Base-by-base conservation (phyloP, 2,113 vertebrate species). In the Tachuris rubrigastra region DNA sequence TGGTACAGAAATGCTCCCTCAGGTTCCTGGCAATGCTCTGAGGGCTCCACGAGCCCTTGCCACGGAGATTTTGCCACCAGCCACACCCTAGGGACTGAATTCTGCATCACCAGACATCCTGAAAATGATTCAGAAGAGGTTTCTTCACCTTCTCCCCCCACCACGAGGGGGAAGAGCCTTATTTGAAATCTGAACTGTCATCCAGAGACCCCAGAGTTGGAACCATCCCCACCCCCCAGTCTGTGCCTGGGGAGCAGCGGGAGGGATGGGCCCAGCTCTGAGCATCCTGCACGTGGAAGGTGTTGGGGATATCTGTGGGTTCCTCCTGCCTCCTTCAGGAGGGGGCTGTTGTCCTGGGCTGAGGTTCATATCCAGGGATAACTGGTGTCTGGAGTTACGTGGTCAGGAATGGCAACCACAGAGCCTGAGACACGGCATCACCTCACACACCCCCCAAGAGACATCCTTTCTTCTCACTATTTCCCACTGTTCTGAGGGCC, bases 371-470 rank as follows among this genome's bases (percentile, higher is more conserved):
- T 42, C 41, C 41, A 42, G 33, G 24, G 14, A 47, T 35, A 39
- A 17, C 1, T 18, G 30, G 3, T 23, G 50, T 50, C 27, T 33
- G 1, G 4, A 31, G 33, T 56, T 9, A 5, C 10, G 1, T 6
- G 44, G 11, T 55, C 14, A 75, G 78, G 59, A 71, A 63, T 5
- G 12, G 44, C 56, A 68, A 18, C 31, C 10, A 21, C 1, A 2
- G 0, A 28, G 30, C 9, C 23, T 39, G 16, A 9, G 65, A 30
- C 3, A 3, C 0, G 1, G 33, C 12, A 18, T 37, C 20, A 9
- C 6, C 53, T 23, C 67, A 22, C 76, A 56, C 37, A 58, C 2
- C 11, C 2, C 11, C 53, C 21, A 41, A 50, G 65, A 37, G 8
- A 11, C 0, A 11, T 53, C 6, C 14, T 22, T 60, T 65, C 33